phyloP scores from a whole-genome alignment of 2,888 invertebrate genomes.

The Altica lythri region DNA sequence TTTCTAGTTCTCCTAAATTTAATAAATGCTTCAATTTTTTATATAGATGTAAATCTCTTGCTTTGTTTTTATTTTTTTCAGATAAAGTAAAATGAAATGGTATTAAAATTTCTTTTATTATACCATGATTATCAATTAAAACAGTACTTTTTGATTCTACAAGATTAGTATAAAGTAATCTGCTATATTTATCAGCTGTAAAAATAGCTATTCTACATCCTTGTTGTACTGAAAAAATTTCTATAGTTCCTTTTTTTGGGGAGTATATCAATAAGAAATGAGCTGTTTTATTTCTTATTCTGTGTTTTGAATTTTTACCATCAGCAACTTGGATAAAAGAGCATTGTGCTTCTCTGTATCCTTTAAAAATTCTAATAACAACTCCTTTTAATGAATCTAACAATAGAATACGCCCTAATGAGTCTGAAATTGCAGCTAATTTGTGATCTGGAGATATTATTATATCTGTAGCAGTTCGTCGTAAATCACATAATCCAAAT shows the following conservation, averaged over 20 bases:
- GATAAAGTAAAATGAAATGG: slow-evolving; percentile 92
- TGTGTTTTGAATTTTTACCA: slow-evolving; percentile 56
- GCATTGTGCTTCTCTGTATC: slow-evolving; percentile 94
- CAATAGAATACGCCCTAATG: slow-evolving; percentile 84
- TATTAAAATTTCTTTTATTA: slow-evolving; percentile 79
- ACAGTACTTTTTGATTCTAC: slow-evolving; percentile 68
- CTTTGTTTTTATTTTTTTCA: slow-evolving; percentile 83
- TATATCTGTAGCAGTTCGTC: slow-evolving; percentile 76
- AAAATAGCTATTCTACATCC: slow-evolving; percentile 91
- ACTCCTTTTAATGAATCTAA: slow-evolving; percentile 81
- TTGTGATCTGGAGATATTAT: slow-evolving; percentile 78
- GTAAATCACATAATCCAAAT: slow-evolving; percentile 79
- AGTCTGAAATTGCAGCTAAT: slow-evolving; percentile 82
- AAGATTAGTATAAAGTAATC: slow-evolving; percentile 74
- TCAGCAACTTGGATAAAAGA: slow-evolving; percentile 88
- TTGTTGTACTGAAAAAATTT: slow-evolving; percentile 90
- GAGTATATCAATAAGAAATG: slow-evolving; percentile 92
- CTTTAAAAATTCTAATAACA: slow-evolving; percentile 88
- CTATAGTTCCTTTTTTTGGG: slow-evolving; percentile 88
- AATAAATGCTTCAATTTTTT: slow-evolving; percentile 74
- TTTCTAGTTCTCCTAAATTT: slow-evolving; percentile 59
- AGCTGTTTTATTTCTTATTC: slow-evolving; percentile 60
- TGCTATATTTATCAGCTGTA: slow-evolving; percentile 83
- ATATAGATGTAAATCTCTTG: slow-evolving; percentile 85
- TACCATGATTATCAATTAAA: slow-evolving; percentile 82